These are phyloP conservation scores for Holothuria glaberrima DNA, from an alignment of 35 echinoderm and acorn worm species.

Conservation along the genomic window DNA sequence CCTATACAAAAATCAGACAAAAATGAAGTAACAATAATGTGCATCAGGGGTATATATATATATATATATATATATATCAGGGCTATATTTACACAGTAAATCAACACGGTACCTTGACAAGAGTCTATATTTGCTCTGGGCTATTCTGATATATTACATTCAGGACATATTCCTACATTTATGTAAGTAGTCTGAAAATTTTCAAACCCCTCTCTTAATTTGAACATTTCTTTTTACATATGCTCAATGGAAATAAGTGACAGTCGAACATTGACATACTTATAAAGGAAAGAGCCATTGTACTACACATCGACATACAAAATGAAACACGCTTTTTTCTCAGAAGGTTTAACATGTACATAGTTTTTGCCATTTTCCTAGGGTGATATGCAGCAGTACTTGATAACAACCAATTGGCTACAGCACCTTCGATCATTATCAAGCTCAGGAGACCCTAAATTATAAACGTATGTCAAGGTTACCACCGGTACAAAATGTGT, in stretches of 20 bases:
- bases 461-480: not conserved
- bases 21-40: constrained; percentile 18
- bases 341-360: constrained; percentile 19
- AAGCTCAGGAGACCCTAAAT: constrained; percentile 7
- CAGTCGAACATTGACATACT: constrained; percentile 3
- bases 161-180: not conserved
- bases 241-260: constrained; percentile 11
- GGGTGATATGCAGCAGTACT: constrained; percentile 22
- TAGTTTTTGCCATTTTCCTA: constrained; percentile 10
- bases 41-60: not conserved
- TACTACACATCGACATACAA: constrained; percentile 5
- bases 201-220: not conserved
- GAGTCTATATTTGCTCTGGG: not conserved
- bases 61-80: too few species aligned
- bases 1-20: not conserved
- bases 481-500: constrained; percentile 14
- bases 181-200: not conserved
- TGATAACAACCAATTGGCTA: constrained; percentile 7
- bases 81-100: constrained; percentile 16
- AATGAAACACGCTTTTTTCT: constrained; percentile 2
- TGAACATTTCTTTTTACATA: constrained; percentile 14
- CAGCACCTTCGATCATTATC: constrained; percentile 12
- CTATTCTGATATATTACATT: not conserved
- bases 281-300: constrained; percentile 10
- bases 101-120: not conserved